Conservation (phyloP, 2,797 vertebrate genomes). For the Salarias fasciatus region DNA sequence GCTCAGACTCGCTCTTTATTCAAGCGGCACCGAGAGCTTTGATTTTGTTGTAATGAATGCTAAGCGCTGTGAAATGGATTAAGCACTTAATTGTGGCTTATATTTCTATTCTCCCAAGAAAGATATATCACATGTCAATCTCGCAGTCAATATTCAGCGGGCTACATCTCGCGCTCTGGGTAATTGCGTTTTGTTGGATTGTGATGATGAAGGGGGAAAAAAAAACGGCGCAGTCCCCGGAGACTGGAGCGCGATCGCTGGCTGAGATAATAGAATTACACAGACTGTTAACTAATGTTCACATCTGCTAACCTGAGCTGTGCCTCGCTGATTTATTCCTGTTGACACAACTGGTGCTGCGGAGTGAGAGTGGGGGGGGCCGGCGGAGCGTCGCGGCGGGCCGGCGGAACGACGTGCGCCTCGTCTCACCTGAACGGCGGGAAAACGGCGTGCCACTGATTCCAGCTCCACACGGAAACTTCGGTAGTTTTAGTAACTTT, state of each 20-base stretch:
- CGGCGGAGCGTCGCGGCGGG: constrained; percentile 20
- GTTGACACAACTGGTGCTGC: constrained; percentile 47
- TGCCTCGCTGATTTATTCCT: constrained; percentile 36
- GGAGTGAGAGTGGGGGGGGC: constrained; percentile 8
- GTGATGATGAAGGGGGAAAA: constrained; percentile 39
- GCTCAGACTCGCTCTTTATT: constrained; percentile 11
- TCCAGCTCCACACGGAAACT: too few species aligned
- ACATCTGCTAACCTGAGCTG: constrained; percentile 62
- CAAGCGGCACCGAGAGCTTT: constrained; percentile 23
- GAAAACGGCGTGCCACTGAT: too few species aligned
- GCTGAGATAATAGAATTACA: constrained; percentile 62
- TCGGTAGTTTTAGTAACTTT: too few species aligned
- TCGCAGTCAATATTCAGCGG: constrained; percentile 34
- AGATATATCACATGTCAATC: constrained; percentile 29
- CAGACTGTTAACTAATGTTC: constrained; percentile 66
- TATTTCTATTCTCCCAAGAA: constrained; percentile 28
- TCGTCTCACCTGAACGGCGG: background rate
- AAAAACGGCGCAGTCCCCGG: constrained; percentile 20
- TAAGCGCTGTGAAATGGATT: constrained; percentile 29
- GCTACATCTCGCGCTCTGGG: constrained; percentile 20
- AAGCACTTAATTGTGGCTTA: constrained; percentile 23
- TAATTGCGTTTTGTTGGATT: constrained; percentile 49
- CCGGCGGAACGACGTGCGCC: constrained; percentile 2
- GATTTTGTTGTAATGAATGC: constrained; percentile 42
- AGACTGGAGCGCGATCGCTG: constrained; percentile 46